Evolutionary conservation across 2,888 invertebrate species (phyloP).

Genomic region (Unio pictorum): DNA sequence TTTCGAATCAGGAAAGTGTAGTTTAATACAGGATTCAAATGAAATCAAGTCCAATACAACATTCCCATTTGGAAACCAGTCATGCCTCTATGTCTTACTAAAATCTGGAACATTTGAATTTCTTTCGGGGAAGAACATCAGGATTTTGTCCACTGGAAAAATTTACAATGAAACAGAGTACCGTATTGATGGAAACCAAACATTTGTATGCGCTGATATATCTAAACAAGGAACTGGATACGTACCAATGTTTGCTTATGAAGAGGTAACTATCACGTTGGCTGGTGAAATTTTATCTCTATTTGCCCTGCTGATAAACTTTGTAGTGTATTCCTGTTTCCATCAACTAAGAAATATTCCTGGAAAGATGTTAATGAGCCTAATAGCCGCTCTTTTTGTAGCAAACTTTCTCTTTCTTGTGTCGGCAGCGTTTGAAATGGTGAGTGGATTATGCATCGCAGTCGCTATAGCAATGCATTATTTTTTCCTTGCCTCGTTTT

Average conservation of each 20-base stretch:
- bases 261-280: slow-evolving; percentile 73
- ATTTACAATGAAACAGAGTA: slow-evolving; percentile 19
- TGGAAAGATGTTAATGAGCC: slow-evolving; percentile 75
- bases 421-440: slow-evolving; percentile 53
- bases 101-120: slow-evolving; percentile 14
- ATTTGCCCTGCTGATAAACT: slow-evolving; percentile 72
- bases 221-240: slow-evolving; percentile 3
- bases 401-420: slow-evolving; percentile 75
- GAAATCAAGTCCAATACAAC: not conserved
- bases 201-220: slow-evolving; percentile 32
- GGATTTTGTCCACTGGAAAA: slow-evolving; percentile 12
- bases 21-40: not conserved
- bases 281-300: slow-evolving; percentile 78
- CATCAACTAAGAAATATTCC: slow-evolving; percentile 74
- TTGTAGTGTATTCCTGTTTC: slow-evolving; percentile 72
- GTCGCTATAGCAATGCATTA: slow-evolving; percentile 73
- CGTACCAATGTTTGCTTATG: slow-evolving; percentile 18
- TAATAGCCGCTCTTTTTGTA: slow-evolving; percentile 72
- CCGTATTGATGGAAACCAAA: slow-evolving; percentile 10
- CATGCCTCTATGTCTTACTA: slow-evolving; percentile 3
- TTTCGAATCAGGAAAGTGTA: slow-evolving; percentile 17
- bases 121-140: slow-evolving; percentile 9
- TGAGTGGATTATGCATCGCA: slow-evolving; percentile 25
- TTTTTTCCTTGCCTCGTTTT: slow-evolving; percentile 74
- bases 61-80: not conserved